Conservation (phyloP, 2,113 vertebrate species). For the Notiomystis cincta region DNA sequence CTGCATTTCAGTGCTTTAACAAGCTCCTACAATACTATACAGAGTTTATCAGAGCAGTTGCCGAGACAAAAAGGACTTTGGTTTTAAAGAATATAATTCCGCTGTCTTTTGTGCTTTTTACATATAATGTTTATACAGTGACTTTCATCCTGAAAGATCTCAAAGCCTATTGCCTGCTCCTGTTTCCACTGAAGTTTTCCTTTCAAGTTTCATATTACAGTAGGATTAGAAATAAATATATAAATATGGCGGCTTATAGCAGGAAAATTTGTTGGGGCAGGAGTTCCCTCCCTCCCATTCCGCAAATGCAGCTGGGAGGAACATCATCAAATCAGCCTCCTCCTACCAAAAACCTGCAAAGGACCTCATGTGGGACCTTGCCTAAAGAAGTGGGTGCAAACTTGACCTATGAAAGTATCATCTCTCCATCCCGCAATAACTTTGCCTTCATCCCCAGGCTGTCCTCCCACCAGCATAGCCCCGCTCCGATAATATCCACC, state of each 20-base stretch:
- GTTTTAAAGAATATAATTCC: constrained; percentile 46
- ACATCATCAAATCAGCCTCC: fast-evolving
- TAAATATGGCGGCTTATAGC: neutral
- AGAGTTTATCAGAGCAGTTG: constrained; percentile 30
- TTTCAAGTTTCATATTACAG: neutral
- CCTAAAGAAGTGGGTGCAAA: neutral
- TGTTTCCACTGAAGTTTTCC: neutral
- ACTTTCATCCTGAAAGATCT: neutral
- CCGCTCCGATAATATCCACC: fast-evolving
- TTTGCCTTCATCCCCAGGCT: neutral
- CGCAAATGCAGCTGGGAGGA: neutral
- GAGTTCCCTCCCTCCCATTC: neutral
- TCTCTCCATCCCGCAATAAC: neutral
- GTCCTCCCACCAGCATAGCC: neutral
- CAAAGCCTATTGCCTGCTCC: neutral
- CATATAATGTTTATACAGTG: neutral
- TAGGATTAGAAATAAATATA: neutral
- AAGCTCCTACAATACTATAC: neutral
- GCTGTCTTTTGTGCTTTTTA: neutral
- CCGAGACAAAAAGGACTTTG: neutral
- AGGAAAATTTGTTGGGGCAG: neutral
- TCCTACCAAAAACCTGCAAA: neutral
- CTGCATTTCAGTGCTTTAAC: neutral
- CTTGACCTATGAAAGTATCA: neutral
- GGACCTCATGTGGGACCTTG: neutral